Evolutionary conservation across 2,113 vertebrate genomes (phyloP), one percentile per base, ranked within the genome.

Genomic region (Phylloscopus trochilus): DNA sequence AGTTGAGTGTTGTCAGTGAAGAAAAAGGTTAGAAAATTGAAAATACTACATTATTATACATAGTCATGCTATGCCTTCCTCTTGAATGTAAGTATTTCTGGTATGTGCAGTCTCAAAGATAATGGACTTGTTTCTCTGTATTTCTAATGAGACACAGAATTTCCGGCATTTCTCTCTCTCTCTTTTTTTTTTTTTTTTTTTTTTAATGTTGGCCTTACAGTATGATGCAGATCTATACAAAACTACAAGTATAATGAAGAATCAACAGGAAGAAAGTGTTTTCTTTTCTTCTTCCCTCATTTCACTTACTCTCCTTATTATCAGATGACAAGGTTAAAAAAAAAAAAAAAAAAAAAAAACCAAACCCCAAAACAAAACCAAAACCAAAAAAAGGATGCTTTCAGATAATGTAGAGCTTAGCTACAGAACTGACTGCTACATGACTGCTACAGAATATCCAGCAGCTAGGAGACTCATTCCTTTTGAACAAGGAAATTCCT

Each of bases 231-330:
- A 44, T 83, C 44, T 79, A 14, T 44, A 31, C 26, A 67, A 92
- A 79, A 63, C 59, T 31, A 23, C 43, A 44, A 80, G 63, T 77
- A 37, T 93, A 15, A 31, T n/a, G 31, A 87, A 83, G 92, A 69
- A 86, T 69, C 59, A 86, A 76, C 55, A 70, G 58, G 83, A 92
- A 86, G 60, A 73, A 76, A 90, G 55, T 73, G 41, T 86, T 95
- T 94, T 92, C 79, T 69, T 93, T 94, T 90, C 75, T 69, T 93
- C 49, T 86, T 73, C 37, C 66, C 55, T 68, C 19, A 59, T 77
- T 88, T 90, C 27, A 49, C 31, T 88, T 90, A 43, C 66, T 93
- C 55, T 82, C 16, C 37, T 93, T 37, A 43, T 68, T 86, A 80
- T 83, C 63, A 69, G 63, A 73, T 76, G 51, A 15, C 31, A 83